A percentile compares a stretch with the other conserved stretches of the same genome.
Conservation (phyloP, 1,140 invertebrate genomes). For the Leguminivora glycinivorella region DNA sequence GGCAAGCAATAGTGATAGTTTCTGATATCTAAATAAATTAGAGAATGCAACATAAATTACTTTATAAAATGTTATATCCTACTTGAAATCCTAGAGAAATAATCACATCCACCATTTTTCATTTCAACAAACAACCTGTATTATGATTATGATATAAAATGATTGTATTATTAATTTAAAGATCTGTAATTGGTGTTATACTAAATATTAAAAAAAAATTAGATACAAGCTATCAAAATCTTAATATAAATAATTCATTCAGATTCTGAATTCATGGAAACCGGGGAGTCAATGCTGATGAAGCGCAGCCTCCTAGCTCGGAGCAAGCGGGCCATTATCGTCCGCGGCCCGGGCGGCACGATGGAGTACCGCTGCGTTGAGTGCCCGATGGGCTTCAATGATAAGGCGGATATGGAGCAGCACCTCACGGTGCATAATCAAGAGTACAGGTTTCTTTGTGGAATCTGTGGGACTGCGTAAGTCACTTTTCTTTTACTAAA, state of each 20-base stretch:
- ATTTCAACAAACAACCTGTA: no score
- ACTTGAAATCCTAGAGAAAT: no score
- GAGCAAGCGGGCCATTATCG: constrained; percentile 56
- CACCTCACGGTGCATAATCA: constrained; percentile 87
- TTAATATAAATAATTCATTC: constrained; percentile 13
- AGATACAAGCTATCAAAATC: neutral
- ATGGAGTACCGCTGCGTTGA: constrained; percentile 57
- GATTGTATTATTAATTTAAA: no score
- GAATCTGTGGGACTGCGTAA: constrained; percentile 79
- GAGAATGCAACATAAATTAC: no score
- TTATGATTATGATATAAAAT: no score
- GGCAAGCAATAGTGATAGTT: no score
- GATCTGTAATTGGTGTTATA: no score
- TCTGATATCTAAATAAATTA: no score
- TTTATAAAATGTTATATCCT: no score
- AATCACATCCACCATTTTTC: no score
- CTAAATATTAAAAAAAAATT: no score
- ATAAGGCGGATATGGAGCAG: constrained; percentile 86
- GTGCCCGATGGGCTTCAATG: constrained; percentile 58
- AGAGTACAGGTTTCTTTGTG: constrained; percentile 83
- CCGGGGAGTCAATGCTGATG: constrained; percentile 46
- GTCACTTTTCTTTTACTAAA: constrained; percentile 24
- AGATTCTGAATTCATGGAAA: constrained; percentile 29
- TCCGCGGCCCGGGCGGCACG: constrained; percentile 39
- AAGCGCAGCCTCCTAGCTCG: constrained; percentile 50